Percentiles rank a stretch among this genome's conserved stretches.
Evolutionary conservation across 2,113 vertebrate species (phyloP).

Genomic region (Anhinga anhinga): DNA sequence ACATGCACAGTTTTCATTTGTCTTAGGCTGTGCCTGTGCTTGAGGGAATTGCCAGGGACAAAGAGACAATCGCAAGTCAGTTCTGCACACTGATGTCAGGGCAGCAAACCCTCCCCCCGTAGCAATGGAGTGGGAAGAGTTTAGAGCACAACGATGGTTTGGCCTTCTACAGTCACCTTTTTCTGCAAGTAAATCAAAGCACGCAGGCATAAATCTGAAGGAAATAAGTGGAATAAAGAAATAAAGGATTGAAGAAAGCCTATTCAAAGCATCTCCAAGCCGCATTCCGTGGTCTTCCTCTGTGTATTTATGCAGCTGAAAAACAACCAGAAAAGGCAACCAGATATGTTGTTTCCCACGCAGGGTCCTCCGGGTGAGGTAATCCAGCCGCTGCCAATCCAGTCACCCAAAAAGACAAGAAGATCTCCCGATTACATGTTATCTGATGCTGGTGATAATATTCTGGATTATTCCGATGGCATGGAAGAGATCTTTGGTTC

Average conservation of each 20-base stretch:
- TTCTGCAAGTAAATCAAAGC: neutral
- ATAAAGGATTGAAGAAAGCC: neutral
- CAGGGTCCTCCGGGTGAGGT: slow-evolving; percentile 96
- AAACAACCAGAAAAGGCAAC: neutral
- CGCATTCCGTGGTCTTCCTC: neutral
- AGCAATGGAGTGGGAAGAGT: neutral
- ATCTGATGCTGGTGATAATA: slow-evolving; percentile 80
- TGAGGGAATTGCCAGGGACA: neutral
- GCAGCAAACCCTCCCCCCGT: neutral
- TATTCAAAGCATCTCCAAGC: neutral
- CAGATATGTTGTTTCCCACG: neutral
- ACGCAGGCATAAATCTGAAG: neutral
- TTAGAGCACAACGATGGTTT: neutral
- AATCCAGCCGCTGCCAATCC: slow-evolving; percentile 93
- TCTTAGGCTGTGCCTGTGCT: neutral
- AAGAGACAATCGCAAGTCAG: neutral
- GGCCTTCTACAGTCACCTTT: neutral
- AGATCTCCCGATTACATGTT: slow-evolving; percentile 85
- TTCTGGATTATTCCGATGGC: slow-evolving; percentile 90
- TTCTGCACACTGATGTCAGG: neutral
- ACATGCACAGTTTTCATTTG: neutral
- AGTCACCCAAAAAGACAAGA: slow-evolving; percentile 88
- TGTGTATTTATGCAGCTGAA: neutral
- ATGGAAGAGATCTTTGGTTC: slow-evolving; percentile 97
- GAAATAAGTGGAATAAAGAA: neutral